Percentiles rank a stretch among this genome's conserved stretches.
Evolutionary conservation across 2,888 invertebrate species (phyloP).

Genomic region (Ophioninae sp.): DNA sequence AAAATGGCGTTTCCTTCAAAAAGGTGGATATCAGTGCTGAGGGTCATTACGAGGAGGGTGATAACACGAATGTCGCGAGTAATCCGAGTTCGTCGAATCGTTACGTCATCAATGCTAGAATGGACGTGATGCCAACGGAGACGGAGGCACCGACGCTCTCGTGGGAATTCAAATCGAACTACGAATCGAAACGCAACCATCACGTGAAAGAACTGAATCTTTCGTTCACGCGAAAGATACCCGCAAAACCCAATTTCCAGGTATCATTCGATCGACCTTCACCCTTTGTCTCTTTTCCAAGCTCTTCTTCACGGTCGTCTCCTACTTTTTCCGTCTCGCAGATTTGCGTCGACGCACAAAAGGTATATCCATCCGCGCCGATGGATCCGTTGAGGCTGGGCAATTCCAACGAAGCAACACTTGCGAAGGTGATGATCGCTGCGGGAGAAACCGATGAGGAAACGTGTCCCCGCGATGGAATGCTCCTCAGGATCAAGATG

Average conservation of each 20-base stretch:
- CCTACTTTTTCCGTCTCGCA: constrained; percentile 30
- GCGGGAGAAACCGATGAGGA: constrained; percentile 74
- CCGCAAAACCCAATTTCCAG: constrained; percentile 76
- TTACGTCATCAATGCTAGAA: constrained; percentile 71
- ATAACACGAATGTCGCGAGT: constrained; percentile 60
- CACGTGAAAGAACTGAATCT: constrained; percentile 71
- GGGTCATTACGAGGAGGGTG: constrained; percentile 67
- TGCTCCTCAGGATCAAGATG: constrained; percentile 72
- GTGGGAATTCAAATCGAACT: constrained; percentile 76
- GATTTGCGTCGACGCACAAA: constrained; percentile 78
- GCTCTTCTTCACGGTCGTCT: background rate
- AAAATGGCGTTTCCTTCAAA: background rate
- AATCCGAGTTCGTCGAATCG: constrained; percentile 53
- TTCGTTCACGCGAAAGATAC: constrained; percentile 72
- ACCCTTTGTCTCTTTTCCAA: background rate
- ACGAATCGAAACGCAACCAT: constrained; percentile 74
- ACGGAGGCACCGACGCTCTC: constrained; percentile 68
- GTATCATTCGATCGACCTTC: constrained; percentile 58
- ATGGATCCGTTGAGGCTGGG: constrained; percentile 63
- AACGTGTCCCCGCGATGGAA: constrained; percentile 75
- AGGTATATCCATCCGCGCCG: constrained; percentile 68
- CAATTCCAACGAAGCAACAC: constrained; percentile 70
- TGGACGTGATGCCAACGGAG: constrained; percentile 72
- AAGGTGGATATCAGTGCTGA: constrained; percentile 73
- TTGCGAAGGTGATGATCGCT: constrained; percentile 72